A percentile compares a stretch with the other conserved stretches of the same genome.
Evolutionary conservation across 2,797 vertebrate species (phyloP).

Genomic region (Peromyscus aztecus): DNA sequence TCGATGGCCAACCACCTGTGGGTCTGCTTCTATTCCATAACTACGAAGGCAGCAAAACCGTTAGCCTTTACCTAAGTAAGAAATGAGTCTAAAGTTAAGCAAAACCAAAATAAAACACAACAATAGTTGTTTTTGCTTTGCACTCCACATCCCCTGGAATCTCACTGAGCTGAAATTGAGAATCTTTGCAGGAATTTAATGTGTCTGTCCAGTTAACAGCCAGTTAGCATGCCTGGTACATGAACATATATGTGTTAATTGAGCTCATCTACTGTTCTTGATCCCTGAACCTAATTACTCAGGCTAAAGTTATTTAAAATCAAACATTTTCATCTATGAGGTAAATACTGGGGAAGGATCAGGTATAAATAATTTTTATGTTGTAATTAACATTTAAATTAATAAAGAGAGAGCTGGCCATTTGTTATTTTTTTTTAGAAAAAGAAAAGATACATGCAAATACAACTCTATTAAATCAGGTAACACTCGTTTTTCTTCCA

Average conservation of each 20-base stretch:
- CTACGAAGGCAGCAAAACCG: neutral
- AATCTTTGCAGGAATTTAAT: neutral
- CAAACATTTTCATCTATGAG: slow-evolving; percentile 32
- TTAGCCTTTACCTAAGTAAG: neutral
- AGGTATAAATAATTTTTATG: slow-evolving; percentile 51
- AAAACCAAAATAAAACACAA: neutral
- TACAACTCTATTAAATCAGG: neutral
- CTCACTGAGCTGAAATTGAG: neutral
- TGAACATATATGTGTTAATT: neutral
- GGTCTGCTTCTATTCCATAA: neutral
- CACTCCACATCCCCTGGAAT: neutral
- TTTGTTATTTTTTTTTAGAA: slow-evolving; percentile 61
- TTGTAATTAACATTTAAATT: slow-evolving; percentile 73
- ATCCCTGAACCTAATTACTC: slow-evolving; percentile 50
- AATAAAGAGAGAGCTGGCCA: neutral
- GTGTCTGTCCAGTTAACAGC: slow-evolving; percentile 25
- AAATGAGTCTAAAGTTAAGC: neutral
- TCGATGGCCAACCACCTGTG: neutral
- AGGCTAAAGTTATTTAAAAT: slow-evolving; percentile 52
- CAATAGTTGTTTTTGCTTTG: neutral
- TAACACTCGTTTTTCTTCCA: slow-evolving; percentile 7
- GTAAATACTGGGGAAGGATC: slow-evolving; percentile 42
- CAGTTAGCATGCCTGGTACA: neutral
- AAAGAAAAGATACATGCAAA: slow-evolving; percentile 60
- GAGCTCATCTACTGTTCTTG: slow-evolving; percentile 23